Evolutionary conservation across 1,140 invertebrate species (phyloP), one percentile per base, ranked within the genome.

Genomic region (Plectrocnemia conspersa): DNA sequence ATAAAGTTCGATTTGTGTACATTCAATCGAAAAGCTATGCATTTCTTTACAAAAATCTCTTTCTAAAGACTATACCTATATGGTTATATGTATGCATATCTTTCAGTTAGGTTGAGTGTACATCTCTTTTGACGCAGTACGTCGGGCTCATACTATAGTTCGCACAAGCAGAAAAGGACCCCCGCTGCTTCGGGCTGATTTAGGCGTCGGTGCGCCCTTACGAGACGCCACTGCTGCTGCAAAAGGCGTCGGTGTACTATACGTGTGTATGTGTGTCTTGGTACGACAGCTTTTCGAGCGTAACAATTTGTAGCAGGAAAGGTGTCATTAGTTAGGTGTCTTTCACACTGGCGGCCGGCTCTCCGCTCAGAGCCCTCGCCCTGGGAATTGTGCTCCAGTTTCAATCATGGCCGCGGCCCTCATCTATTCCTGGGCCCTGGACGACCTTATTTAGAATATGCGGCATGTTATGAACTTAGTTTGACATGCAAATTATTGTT

Each of bases 271-370:
- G 49, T 42, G 15, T 11, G 49, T 40, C 11, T 38, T 24, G 38
- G 16, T 52, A 32, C 36, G 36, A 52, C 40, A 52, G 36, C 49
- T 52, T 52, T 52, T 52, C 41, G 40, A 45, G 59, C 59, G 55
- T 59, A 58, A 62, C 64, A 64, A 65, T 65, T 65, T 64, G 64
- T 61, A 59, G 59, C 60, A 63, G 64, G 64, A 65, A 64, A 62
- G 59, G 59, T 60, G 59, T 64, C 64, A 65, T 65, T 65, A 65
- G 64, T 65, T 64, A 64, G 62, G 62, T 64, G 64, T 65, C 64
- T 59, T 57, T 59, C 61, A 63, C 64, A 65, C 64, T 64, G 63
- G 64, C 52, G 62, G 47, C 46, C 42, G 50, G 36, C 53, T 53
- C 40, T 41, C 23, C 22, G 23, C 36, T 23, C 36, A 36, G 19